Base-by-base conservation (phyloP, 2,888 invertebrate genomes). In the Periphyllus acericola region DNA sequence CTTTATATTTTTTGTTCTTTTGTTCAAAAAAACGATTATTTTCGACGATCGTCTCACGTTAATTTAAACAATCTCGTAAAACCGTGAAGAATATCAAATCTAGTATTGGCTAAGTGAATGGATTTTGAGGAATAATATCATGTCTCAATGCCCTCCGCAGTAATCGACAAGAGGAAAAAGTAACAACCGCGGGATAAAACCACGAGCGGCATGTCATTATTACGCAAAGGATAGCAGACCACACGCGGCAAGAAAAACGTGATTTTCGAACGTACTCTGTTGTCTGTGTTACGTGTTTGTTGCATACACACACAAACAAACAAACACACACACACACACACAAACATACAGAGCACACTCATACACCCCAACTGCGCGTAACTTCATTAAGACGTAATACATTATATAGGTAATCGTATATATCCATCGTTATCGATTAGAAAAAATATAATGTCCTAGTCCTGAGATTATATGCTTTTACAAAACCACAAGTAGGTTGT, bases 181-280 rank as follows among this genome's bases (percentile, higher is more conserved):
- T 14, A 46, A 14, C 46, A 2, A 14, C 40, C 9, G 40, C 40
- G 9, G 32, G 21, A 71, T 25, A 60, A 60, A 32, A 71, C 21
- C 68, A 34, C 74, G 14, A 46, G 8, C 8, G 36, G 4, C 25
- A 36, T 6, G 5, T 19, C 5, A 21, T 74, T 17, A 17, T 29
- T 71, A 32, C 29, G 11, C 34, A 21, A 72, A 29, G 1, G n/a
- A 34, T n/a, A n/a, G n/a, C 34, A 17, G n/a, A 80, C n/a, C 79
- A 60, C 79, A 6, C 60, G 60, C 17, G 60, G 34, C 34, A 79
- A 60, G 60, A n/a, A 80, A 8, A 36, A 80, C 79, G n/a, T 66
- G 79, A 36, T 60, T 66, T n/a, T 60, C n/a, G 17, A 60, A 36
- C n/a, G 25, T 34, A 66, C 40, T 40, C 5, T 40, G 40, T 25